Base-by-base conservation (phyloP, 2,888 invertebrate genomes). In the Harpalus rubripes region DNA sequence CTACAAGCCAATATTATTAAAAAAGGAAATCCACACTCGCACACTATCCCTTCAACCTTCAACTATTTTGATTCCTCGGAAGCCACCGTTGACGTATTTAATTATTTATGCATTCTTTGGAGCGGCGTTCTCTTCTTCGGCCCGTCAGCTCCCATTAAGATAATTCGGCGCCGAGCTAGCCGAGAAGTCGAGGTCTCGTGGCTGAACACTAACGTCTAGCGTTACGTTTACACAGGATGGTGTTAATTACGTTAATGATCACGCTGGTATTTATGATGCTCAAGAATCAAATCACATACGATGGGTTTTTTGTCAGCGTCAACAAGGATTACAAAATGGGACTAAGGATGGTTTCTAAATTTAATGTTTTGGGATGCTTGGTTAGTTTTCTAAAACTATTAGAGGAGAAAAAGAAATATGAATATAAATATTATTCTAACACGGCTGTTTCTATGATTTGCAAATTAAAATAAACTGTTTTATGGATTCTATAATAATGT, bases 101-200 rank as follows among this genome's bases (percentile, higher is more conserved):
- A 52, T 52, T 52, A 52, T 52, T 44, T 52, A 52, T 52, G 44
- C 12, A 52, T 52, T 52, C 44, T 52, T 52, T 52, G 2, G 44
- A 52, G 10, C 44, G 44, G 44, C 44, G 44, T 5, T 52, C 12
- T 52, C 44, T 52, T 52, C 44, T 12, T 52, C 58, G 26, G 22
- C 81, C 81, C 81, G 81, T 81, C 81, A 81, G 65, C 65, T 65
- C 68, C 63, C 81, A 81, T 81, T 81, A 81, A 81, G 81, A 81
- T 81, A 16, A 81, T 81, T 63, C 41, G 81, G 81, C 81, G 81
- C 81, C 81, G 22, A 22, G 16, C 8, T 3, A 22, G 58, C 58
- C 3, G 15, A 58, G n/a, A 8, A 22, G 58, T 8, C 58, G 15
- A 58, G n/a, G 15, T 4, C 15, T 58, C 7, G 58, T 58, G 15